Evolutionary conservation across 2,797 vertebrate genomes (phyloP), one percentile per base, ranked within the genome.

Genomic region (Microctenopoma lineatum): DNA sequence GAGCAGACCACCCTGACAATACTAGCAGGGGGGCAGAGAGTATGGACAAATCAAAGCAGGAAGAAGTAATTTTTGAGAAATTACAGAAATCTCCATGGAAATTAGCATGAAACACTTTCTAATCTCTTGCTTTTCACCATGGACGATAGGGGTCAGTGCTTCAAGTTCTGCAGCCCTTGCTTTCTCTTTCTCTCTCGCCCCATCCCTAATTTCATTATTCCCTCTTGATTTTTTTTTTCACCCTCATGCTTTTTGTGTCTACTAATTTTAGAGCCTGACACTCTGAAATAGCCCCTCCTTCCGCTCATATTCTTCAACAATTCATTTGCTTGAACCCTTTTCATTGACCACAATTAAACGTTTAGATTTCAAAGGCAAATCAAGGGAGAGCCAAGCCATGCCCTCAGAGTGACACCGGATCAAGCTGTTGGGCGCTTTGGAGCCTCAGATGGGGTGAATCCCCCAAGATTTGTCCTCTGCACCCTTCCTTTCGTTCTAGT

Each of bases 51-150:
- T 96, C 95, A 95, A 93, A 95, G 95, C 90, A 90, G 93, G 93
- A 94, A 91, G 90, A 93, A 95, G 95, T 96, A 95, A 90, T 91
- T 96, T 96, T 96, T 92, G 90, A 95, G 94, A 97, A 97, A 98
- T 98, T 96, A 98, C 94, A 96, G 96, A 97, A 98, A 97, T 98
- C 97, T 98, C 97, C 96, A 98, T 98, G 97, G 97, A 99, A 99
- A 98, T 98, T 95, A 99, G 96, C 96, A 97, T 96, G 96, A 96
- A 96, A 96, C 96, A 95, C 96, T 97, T 97, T 97, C 95, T 98
- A 97, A 98, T 98, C 96, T 96, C 94, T 93, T 90, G 94, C 96
- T 95, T 95, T 97, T 96, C 95, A 95, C 94, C 91, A 88, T 87
- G 90, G 94, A 94, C 87, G 95, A 96, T 96, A 96, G 96, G 96